Conservation (phyloP, 1,140 invertebrate species). For the Lethrus apterus region DNA sequence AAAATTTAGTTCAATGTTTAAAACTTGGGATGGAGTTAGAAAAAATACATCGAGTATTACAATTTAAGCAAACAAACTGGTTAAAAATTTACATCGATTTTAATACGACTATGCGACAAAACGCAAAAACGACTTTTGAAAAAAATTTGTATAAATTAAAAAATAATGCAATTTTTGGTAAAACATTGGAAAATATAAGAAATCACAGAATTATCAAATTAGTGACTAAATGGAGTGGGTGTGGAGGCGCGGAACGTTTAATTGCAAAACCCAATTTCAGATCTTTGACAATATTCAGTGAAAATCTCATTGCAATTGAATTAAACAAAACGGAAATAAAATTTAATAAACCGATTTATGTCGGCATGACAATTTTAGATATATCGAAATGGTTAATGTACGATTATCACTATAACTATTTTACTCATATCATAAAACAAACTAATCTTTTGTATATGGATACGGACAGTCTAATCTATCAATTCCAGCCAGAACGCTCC, state of each 20-base stretch:
- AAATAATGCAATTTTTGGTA: conserved; percentile 43
- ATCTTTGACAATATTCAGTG: conserved; percentile 27
- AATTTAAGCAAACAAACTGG: conserved; percentile 37
- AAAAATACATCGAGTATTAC: conserved; percentile 35
- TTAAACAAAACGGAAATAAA: conserved; percentile 28
- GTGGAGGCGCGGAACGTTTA: conserved; percentile 25
- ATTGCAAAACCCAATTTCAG: conserved; percentile 35
- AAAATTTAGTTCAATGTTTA: conserved; percentile 31
- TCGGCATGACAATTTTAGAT: conserved; percentile 40
- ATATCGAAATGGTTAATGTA: conserved; percentile 30
- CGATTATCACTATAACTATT: conserved; percentile 28
- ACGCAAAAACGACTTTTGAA: conserved; percentile 37
- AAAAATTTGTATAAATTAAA: conserved; percentile 44
- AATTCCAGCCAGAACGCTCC: too few relatives aligned
- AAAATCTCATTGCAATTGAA: conserved; percentile 39
- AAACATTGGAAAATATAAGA: conserved; percentile 42
- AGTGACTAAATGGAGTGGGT: conserved; percentile 24
- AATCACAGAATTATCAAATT: conserved; percentile 37
- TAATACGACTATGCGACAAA: conserved; percentile 34
- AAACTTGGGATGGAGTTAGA: conserved; percentile 31
- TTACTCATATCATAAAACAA: too few relatives aligned
- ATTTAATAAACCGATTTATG: conserved; percentile 42
- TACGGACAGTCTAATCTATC: background rate
- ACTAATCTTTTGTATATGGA: conserved; percentile 12
- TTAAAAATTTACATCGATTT: conserved; percentile 37